A percentile compares a stretch with the other conserved stretches of the same genome.
Evolutionary conservation across 2,888 invertebrate genomes (phyloP).

Genomic region (Epistrophe grossulariae): DNA sequence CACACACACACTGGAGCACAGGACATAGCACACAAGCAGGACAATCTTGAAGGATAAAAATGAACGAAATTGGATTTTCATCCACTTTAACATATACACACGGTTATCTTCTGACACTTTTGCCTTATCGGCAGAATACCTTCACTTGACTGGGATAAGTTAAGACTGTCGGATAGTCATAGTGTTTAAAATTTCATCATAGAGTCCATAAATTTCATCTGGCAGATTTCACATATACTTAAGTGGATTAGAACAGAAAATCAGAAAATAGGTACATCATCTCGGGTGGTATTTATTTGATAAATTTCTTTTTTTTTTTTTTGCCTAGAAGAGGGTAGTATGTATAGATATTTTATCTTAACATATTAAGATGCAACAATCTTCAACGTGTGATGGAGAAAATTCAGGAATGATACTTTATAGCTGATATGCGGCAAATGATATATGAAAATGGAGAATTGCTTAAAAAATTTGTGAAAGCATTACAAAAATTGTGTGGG

Average conservation of each 20-base stretch:
- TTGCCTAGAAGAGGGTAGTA: not conserved
- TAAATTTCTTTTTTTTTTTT: not conserved
- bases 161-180: slow-evolving; percentile 66
- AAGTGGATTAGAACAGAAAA: slow-evolving; percentile 55
- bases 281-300: not conserved
- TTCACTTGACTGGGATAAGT: slow-evolving; percentile 70
- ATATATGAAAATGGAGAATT: not conserved
- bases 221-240: slow-evolving; percentile 66
- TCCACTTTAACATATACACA: slow-evolving; percentile 51
- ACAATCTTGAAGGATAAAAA: slow-evolving; percentile 30
- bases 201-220: slow-evolving; percentile 74
- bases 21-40: slow-evolving; percentile 3
- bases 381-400: not conserved
- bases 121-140: slow-evolving; percentile 63
- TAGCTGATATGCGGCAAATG: not conserved
- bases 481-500: too few species aligned
- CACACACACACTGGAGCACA: not conserved
- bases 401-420: not conserved
- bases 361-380: not conserved
- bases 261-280: not conserved
- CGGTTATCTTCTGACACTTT: slow-evolving; percentile 72
- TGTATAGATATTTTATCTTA: not conserved
- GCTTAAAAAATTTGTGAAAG: too few species aligned
- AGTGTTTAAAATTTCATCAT: slow-evolving; percentile 74
- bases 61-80: slow-evolving; percentile 64